These are phyloP conservation scores for Eristalis pertinax DNA, from an alignment of 2,888 invertebrate genomes.

Conservation along the genomic window DNA sequence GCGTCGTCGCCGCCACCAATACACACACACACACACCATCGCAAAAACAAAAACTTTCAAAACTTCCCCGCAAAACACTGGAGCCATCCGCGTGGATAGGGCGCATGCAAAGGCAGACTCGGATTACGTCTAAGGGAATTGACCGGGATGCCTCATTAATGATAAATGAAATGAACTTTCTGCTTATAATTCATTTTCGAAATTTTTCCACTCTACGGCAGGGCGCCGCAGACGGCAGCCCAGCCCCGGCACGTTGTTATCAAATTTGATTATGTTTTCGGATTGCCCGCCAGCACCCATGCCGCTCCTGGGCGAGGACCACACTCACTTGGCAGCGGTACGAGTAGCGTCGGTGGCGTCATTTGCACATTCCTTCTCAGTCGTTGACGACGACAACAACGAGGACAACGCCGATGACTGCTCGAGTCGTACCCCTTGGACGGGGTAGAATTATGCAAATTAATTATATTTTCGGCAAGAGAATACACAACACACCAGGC, in stretches of 20 bases:
- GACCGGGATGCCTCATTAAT: conserved; percentile 53
- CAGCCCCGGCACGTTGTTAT: conserved; percentile 51
- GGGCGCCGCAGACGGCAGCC: conserved; percentile 5
- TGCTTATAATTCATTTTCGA: conserved; percentile 66
- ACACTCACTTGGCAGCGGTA: conserved; percentile 53
- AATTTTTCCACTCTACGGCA: conserved; percentile 10
- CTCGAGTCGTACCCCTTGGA: background rate
- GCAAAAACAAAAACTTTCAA: conserved; percentile 25
- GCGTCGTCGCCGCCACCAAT: background rate
- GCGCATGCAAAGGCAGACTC: background rate
- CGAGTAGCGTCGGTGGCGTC: conserved; percentile 38
- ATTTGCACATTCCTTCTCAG: conserved; percentile 55
- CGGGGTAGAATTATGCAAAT: conserved; percentile 66
- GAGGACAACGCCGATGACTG: background rate
- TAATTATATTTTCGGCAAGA: conserved; percentile 67
- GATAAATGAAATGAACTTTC: conserved; percentile 68
- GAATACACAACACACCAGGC: conserved; percentile 35
- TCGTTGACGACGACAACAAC: background rate
- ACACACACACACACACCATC: background rate
- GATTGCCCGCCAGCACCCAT: conserved; percentile 18
- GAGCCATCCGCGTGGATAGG: background rate
- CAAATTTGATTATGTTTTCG: conserved; percentile 65
- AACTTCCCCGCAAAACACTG: conserved; percentile 46
- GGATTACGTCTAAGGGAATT: conserved; percentile 1
- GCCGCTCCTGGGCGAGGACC: conserved; percentile 33